Conservation (phyloP, 1,140 invertebrate species). For the Zaprionus nigranus region DNA sequence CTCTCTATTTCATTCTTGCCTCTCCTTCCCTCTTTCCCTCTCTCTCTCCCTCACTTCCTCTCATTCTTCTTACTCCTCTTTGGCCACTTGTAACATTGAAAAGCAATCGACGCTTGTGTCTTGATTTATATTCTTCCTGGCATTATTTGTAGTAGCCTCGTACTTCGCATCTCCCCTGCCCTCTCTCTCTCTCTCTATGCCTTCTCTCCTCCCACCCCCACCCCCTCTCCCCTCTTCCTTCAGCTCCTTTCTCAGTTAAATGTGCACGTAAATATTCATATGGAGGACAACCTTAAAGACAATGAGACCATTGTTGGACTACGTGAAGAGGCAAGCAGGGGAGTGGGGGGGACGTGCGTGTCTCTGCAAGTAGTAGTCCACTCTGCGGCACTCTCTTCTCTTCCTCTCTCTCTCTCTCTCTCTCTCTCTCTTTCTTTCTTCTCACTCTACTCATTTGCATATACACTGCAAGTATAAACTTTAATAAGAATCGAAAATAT, state of each 20-base stretch:
- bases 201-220: too few species aligned
- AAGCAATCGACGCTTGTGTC: background rate
- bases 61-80: background rate
- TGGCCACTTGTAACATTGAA: too few species aligned
- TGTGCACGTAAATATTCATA: slow-evolving; percentile 7
- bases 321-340: background rate
- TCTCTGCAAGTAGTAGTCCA: background rate
- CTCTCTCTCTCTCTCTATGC: too few species aligned
- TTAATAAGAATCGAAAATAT: slow-evolving; percentile 28
- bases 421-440: background rate
- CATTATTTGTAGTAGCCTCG: background rate
- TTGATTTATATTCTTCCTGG: background rate
- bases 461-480: slow-evolving; percentile 14
- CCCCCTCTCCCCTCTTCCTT: background rate
- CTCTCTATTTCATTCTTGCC: too few species aligned
- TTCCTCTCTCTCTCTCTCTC: background rate
- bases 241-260: background rate
- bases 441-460: background rate
- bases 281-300: background rate
- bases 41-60: too few species aligned
- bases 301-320: background rate
- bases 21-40: background rate
- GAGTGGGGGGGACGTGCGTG: background rate
- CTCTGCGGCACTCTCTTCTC: background rate
- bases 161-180: too few species aligned